phyloP scores from a whole-genome alignment of 1,140 invertebrate genomes.

The Lanistes nyassanus region DNA sequence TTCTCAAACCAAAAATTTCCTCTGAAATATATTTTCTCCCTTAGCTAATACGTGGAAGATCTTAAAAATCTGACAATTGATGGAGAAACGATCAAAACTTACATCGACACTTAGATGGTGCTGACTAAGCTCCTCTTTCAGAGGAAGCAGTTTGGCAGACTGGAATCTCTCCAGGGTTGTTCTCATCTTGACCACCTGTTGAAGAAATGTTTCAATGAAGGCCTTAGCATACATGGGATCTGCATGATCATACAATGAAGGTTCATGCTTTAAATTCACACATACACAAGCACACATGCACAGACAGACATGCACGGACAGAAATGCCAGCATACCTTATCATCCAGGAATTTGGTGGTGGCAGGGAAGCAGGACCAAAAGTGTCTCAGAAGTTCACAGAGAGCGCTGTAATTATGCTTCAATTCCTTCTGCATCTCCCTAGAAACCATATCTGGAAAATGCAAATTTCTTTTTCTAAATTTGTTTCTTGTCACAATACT shows the following conservation, averaged over 20 bases:
- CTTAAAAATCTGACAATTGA: neutral
- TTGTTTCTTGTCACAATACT: too few species aligned
- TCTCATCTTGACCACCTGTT: constrained; percentile 77
- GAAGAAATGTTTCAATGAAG: constrained; percentile 8
- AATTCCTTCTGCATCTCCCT: constrained; percentile 85
- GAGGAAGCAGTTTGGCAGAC: constrained; percentile 81
- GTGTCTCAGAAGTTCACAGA: constrained; percentile 88
- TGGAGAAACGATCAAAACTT: too few species aligned
- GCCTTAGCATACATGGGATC: neutral
- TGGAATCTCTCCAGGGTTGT: constrained; percentile 89
- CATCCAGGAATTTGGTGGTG: constrained; percentile 79
- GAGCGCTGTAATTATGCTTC: constrained; percentile 78
- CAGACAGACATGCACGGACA: neutral
- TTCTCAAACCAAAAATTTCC: too few species aligned
- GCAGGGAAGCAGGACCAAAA: constrained; percentile 96
- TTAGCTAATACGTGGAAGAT: neutral
- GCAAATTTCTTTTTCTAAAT: too few species aligned
- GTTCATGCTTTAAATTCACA: too few species aligned
- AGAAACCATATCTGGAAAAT: constrained; percentile 55
- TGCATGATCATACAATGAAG: too few species aligned
- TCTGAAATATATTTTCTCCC: too few species aligned
- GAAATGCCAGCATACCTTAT: constrained; percentile 72
- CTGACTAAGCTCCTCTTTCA: constrained; percentile 63
- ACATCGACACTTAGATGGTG: constrained; percentile 60
- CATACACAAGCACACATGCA: neutral